phyloP scores from a whole-genome alignment of 2,113 vertebrate genomes.

The Albula goreensis region DNA sequence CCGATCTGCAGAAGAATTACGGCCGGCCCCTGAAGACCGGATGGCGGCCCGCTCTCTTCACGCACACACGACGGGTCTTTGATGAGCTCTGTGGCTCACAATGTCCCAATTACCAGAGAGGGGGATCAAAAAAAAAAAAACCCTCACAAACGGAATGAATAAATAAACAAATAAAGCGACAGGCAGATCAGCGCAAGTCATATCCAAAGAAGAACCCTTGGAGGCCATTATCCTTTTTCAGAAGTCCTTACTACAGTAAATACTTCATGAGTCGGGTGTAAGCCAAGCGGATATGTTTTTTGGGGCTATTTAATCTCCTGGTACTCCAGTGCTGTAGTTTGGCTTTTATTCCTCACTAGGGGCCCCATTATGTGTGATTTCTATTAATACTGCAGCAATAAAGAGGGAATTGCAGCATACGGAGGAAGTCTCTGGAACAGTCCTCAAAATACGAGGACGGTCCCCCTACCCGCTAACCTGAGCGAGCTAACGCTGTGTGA shows the following conservation, averaged over 20 bases:
- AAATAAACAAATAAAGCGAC: not conserved
- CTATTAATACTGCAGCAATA: not conserved
- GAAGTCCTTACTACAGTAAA: not conserved
- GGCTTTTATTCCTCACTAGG: not conserved
- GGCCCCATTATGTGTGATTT: not conserved
- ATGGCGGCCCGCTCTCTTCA: no score
- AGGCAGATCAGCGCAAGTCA: not conserved
- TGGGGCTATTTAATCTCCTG: not conserved
- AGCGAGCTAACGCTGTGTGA: no score
- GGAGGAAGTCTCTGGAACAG: no score
- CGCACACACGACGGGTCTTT: no score
- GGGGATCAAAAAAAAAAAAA: not conserved
- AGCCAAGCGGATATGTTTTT: not conserved
- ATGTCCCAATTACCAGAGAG: not conserved
- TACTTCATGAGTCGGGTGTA: constrained; percentile 2
- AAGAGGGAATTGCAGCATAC: not conserved
- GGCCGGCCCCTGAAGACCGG: not conserved
- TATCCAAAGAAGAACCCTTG: not conserved
- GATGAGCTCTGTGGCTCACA: no score
- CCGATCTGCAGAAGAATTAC: no score
- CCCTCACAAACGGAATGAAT: not conserved
- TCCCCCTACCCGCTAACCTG: no score
- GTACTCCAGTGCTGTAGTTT: constrained; percentile 5
- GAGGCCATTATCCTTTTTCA: not conserved
- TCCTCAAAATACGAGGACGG: not conserved